Evolutionary conservation across 2,888 invertebrate species (phyloP).

Genomic region (Noctua comes): DNA sequence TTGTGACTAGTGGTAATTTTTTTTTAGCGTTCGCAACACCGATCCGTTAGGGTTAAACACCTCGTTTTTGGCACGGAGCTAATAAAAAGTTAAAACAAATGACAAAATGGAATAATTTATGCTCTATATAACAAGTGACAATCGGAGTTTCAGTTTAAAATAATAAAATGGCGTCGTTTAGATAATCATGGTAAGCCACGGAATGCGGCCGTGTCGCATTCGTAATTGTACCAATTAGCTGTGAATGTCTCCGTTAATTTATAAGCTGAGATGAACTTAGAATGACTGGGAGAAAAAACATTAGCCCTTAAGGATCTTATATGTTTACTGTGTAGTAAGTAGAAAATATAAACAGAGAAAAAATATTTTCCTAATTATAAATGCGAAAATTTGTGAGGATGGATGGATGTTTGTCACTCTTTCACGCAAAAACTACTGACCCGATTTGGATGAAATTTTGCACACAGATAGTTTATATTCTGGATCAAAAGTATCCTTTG

Average conservation of each 20-base stretch:
- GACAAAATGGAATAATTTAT: slow-evolving; percentile 67
- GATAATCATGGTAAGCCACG: slow-evolving; percentile 69
- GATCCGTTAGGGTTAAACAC: slow-evolving; percentile 49
- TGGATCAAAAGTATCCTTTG: too few species aligned
- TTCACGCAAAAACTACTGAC: too few species aligned
- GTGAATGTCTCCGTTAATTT: slow-evolving; percentile 81
- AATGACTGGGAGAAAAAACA: slow-evolving; percentile 59
- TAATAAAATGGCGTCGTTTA: slow-evolving; percentile 71
- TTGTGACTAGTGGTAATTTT: slow-evolving; percentile 31
- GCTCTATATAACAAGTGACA: slow-evolving; percentile 72
- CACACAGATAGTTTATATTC: too few species aligned
- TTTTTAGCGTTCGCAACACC: slow-evolving; percentile 26
- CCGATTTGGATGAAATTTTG: too few species aligned
- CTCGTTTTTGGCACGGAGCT: slow-evolving; percentile 45
- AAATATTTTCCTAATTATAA: background rate
- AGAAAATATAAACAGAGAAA: background rate
- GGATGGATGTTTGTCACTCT: too few species aligned
- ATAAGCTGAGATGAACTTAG: slow-evolving; percentile 73
- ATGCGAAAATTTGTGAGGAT: too few species aligned
- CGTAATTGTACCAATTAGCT: slow-evolving; percentile 85
- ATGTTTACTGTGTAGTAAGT: background rate
- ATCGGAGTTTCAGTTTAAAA: slow-evolving; percentile 67
- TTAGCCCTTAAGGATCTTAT: slow-evolving; percentile 40
- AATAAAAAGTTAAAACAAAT: slow-evolving; percentile 53
- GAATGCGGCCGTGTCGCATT: slow-evolving; percentile 82